A percentile compares a stretch with the other conserved stretches of the same genome.
Evolutionary conservation across 1,140 invertebrate genomes (phyloP).

Genomic region (Drosophila teissieri): DNA sequence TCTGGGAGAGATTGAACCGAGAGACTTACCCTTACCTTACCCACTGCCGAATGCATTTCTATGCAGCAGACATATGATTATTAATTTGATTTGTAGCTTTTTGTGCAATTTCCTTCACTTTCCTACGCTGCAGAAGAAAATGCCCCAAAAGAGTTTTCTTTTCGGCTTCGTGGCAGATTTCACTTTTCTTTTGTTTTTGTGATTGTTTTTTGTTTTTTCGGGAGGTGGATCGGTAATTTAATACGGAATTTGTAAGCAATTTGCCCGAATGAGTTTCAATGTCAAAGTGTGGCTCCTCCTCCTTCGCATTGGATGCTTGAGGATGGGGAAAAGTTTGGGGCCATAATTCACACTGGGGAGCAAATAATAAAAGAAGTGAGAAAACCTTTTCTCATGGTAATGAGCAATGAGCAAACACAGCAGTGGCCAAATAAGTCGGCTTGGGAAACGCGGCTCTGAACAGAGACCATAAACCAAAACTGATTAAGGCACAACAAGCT

Average conservation of each 20-base stretch:
- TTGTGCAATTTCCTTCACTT: constrained; percentile 64
- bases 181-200: constrained; percentile 63
- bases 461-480: constrained; percentile 34
- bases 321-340: constrained; percentile 10
- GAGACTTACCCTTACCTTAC: constrained; percentile 2
- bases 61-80: constrained; percentile 58
- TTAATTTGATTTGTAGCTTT: constrained; percentile 75
- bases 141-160: constrained; percentile 48
- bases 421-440: neutral
- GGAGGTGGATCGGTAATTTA: constrained; percentile 41
- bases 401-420: constrained; percentile 14
- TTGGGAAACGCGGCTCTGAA: neutral
- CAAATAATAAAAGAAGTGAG: constrained; percentile 1
- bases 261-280: constrained; percentile 62
- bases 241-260: constrained; percentile 39
- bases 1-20: constrained; percentile 25
- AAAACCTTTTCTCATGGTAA: constrained; percentile 26
- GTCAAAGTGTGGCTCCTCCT: constrained; percentile 54
- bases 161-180: constrained; percentile 36
- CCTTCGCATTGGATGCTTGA: neutral
- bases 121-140: constrained; percentile 21
- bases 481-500: constrained; percentile 37
- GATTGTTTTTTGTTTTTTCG: constrained; percentile 5
- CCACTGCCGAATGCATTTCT: constrained; percentile 4
- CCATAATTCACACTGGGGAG: neutral